Conservation (phyloP, 2,113 vertebrate genomes). For the Tragelaphus strepsiceros region DNA sequence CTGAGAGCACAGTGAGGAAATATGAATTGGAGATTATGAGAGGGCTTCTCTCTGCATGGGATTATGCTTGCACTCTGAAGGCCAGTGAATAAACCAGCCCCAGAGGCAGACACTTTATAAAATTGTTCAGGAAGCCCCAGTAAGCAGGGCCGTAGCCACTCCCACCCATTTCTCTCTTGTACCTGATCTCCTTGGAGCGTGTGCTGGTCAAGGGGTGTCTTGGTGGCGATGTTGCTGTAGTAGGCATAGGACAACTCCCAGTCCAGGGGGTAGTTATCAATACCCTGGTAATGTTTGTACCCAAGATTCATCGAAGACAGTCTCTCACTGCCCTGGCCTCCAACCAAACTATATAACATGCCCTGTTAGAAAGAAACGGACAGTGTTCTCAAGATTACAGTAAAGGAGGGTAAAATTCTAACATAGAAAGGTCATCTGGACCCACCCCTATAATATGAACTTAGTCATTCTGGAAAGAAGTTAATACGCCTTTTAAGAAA, state of each 20-base stretch:
- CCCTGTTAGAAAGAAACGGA: conserved; percentile 81
- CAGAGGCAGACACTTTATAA: neutral
- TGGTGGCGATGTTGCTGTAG: conserved; percentile 88
- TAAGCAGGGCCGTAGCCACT: neutral
- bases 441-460: neutral
- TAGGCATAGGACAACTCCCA: conserved; percentile 88
- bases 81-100: neutral
- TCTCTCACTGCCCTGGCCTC: conserved; percentile 85
- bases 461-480: neutral
- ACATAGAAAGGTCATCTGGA: neutral
- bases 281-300: conserved; percentile 92
- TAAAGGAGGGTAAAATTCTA: neutral
- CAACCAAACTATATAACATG: conserved; percentile 90
- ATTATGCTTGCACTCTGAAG: neutral
- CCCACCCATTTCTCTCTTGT: neutral
- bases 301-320: conserved; percentile 92
- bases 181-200: conserved; percentile 84
- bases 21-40: neutral
- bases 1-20: neutral
- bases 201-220: conserved; percentile 83
- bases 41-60: neutral
- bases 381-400: neutral
- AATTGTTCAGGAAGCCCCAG: neutral
- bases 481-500: neutral
- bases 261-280: conserved; percentile 88